Evolutionary conservation across 2,797 vertebrate genomes (phyloP), one percentile per base, ranked within the genome.

Genomic region (Muscicapa comitata): DNA sequence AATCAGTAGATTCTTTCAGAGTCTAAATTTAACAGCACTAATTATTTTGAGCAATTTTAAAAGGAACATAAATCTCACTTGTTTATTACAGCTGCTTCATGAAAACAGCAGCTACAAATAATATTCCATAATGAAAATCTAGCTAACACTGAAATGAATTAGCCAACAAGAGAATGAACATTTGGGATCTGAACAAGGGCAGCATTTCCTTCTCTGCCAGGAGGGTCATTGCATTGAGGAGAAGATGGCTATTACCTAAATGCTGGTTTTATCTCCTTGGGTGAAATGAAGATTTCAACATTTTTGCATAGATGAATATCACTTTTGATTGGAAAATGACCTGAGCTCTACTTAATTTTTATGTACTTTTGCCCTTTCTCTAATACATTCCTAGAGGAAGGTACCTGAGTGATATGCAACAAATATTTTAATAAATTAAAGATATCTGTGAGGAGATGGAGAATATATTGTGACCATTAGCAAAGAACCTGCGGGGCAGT

Each of bases 21-120:
- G 63, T 70, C 66, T 79, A 90, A 93, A 95, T 94, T 94, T 91
- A 94, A 62, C 86, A 77, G 23, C 0, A 0, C 26, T 88, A 68
- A 72, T 96, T 86, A 94, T 94, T 91, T 83, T 59, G 70, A 81
- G 66, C 76, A 42, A 67, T 78, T 89, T 88, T 1, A 63, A 94
- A 90, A 86, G 55, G 43, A 91, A 67, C 58, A 81, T 93, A 93
- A 86, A 91, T 94, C 85, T 83, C n/a, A 0, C 65, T 87, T 87
- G 81, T 89, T 93, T 95, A 89, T 92, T 95, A 91, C 62, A 77
- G 72, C 84, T 88, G 54, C 51, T 92, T 90, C 70, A 78, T 90
- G 66, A 75, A 94, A 91, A 75, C 76, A 90, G 94, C 62, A 93
- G 82, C 89, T 90, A 88, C 66, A 84, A 86, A 94, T 96, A 93